Conservation (phyloP, 2,797 vertebrate species). For the Pseudochromis fuscus region DNA sequence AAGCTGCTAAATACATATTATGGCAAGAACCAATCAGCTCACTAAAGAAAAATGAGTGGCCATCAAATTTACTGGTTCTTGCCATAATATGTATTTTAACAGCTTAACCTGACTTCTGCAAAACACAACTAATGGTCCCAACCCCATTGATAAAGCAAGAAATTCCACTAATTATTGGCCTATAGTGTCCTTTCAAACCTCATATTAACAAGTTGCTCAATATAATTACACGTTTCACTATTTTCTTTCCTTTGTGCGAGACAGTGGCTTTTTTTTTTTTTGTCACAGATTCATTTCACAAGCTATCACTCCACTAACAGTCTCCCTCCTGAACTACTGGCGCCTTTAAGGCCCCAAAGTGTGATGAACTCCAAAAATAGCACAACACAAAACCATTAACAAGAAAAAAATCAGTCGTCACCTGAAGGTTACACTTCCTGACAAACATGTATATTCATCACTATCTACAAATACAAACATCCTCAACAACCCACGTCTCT, state of each 20-base stretch:
- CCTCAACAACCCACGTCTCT: not conserved
- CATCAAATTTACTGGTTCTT: too few relatives aligned
- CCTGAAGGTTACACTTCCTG: not conserved
- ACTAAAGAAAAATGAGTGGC: too few relatives aligned
- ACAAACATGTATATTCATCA: not conserved
- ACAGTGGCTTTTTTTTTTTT: not conserved
- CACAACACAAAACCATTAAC: not conserved
- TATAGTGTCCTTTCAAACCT: not conserved
- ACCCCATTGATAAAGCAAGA: too few relatives aligned
- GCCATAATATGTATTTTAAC: too few relatives aligned
- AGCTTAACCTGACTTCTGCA: too few relatives aligned
- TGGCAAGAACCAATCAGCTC: too few relatives aligned
- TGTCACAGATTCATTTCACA: not conserved
- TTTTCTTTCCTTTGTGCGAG: not conserved
- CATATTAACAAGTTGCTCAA: not conserved
- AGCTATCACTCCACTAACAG: not conserved
- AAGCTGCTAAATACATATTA: too few relatives aligned
- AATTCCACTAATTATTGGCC: too few relatives aligned
- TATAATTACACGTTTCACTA: not conserved
- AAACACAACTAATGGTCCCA: too few relatives aligned
- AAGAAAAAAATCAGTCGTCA: slow-evolving; percentile 6
- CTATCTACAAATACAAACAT: not conserved
- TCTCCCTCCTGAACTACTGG: not conserved
- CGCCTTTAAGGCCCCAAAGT: not conserved
- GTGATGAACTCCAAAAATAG: not conserved